phyloP scores from a whole-genome alignment of 2,113 vertebrate genomes.

The Erythrocercus mccallii region DNA sequence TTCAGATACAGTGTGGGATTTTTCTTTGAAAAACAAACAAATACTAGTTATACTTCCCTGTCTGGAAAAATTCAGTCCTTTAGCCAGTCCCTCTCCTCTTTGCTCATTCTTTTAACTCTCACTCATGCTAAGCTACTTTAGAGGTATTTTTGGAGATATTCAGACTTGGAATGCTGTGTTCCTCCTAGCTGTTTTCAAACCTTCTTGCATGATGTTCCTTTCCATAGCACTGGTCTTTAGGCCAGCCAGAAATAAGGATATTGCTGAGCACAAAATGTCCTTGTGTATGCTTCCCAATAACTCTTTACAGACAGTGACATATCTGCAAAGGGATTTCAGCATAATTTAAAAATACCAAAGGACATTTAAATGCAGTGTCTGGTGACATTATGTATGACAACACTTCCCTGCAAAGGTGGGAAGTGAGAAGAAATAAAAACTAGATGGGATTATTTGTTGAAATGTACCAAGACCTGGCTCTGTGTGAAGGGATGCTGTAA shows the following conservation, averaged over 20 bases:
- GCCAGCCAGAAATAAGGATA: slow-evolving; percentile 7
- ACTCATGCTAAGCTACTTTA: not conserved
- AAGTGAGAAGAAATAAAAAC: not conserved
- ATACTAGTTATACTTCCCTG: not conserved
- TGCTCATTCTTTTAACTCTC: slow-evolving; percentile 35
- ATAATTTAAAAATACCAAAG: not conserved
- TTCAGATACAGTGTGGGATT: not conserved
- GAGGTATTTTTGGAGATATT: slow-evolving; percentile 44
- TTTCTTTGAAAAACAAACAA: slow-evolving; percentile 41
- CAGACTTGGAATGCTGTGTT: slow-evolving; percentile 1
- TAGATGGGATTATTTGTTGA: not conserved
- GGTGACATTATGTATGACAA: not conserved
- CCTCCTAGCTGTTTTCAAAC: slow-evolving; percentile 13
- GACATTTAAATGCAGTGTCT: not conserved
- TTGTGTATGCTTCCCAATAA: not conserved
- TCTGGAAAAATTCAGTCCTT: slow-evolving; percentile 25
- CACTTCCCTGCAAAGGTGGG: not conserved
- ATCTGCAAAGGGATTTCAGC: not conserved
- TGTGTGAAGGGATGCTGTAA: not conserved
- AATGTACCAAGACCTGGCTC: not conserved
- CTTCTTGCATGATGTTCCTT: not conserved
- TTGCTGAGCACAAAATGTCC: slow-evolving; percentile 18
- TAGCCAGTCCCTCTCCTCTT: not conserved
- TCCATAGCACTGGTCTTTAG: not conserved
- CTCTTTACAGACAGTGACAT: not conserved